phyloP scores from a whole-genome alignment of 2,113 vertebrate species.

The Passer montanus region DNA sequence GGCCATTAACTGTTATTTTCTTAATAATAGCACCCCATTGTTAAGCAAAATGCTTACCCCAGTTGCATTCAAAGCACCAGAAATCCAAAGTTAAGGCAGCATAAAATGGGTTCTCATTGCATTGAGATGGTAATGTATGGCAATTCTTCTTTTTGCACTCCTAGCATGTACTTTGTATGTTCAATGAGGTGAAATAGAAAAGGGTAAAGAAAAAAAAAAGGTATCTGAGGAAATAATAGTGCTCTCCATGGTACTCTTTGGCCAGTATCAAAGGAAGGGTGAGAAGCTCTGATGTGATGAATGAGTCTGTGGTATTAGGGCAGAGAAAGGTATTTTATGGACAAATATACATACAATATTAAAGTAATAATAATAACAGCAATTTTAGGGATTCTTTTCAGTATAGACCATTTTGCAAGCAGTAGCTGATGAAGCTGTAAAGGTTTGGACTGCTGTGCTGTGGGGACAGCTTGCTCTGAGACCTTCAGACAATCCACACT shows the following conservation, averaged over 20 bases:
- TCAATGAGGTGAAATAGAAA: conserved; percentile 19
- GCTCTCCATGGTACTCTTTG: not conserved
- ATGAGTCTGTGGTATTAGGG: not conserved
- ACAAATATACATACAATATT: not conserved
- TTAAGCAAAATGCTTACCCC: conserved; percentile 38
- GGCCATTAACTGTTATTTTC: conserved; percentile 63
- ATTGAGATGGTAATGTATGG: not conserved
- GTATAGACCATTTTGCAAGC: not conserved
- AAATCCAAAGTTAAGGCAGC: conserved; percentile 44
- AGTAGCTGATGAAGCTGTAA: not conserved
- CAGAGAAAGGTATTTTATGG: not conserved
- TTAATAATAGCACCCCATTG: conserved; percentile 50
- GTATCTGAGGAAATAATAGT: not conserved
- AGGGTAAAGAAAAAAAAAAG: too few relatives aligned
- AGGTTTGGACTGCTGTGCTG: not conserved
- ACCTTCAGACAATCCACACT: not conserved
- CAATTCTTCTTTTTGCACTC: not conserved
- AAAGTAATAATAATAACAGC: not conserved
- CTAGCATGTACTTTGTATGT: not conserved
- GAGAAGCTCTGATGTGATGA: not conserved
- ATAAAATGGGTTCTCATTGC: conserved; percentile 38
- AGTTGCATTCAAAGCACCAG: conserved; percentile 23
- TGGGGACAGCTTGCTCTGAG: not conserved
- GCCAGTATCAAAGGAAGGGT: not conserved
- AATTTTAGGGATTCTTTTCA: not conserved